A percentile compares a stretch with the other conserved stretches of the same genome.
Conservation (phyloP, 2,888 invertebrate genomes). For the Cylindroiulus punctatus region DNA sequence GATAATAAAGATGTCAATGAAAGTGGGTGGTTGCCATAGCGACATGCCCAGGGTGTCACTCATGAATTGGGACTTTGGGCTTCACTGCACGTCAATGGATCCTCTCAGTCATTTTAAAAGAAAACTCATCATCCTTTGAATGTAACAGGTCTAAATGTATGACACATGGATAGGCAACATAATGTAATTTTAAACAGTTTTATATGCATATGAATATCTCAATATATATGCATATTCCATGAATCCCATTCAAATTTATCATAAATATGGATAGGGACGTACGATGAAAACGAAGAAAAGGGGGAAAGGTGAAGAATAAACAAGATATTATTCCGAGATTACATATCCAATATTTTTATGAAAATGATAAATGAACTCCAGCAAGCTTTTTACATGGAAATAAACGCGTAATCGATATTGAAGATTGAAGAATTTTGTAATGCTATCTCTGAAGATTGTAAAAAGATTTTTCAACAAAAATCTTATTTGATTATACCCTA, state of each 20-base stretch:
- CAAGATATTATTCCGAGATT: slow-evolving; percentile 36
- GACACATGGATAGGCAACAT: slow-evolving; percentile 40
- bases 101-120: slow-evolving; percentile 39
- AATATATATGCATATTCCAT: slow-evolving; percentile 18
- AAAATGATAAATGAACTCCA: slow-evolving; percentile 48
- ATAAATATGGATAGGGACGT: slow-evolving; percentile 9
- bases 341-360: slow-evolving; percentile 35
- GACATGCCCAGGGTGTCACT: slow-evolving; percentile 30
- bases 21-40: slow-evolving; percentile 28
- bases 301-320: slow-evolving; percentile 44
- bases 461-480: slow-evolving; percentile 18
- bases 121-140: slow-evolving; percentile 48
- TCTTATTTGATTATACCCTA: slow-evolving; percentile 8
- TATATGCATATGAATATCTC: slow-evolving; percentile 48
- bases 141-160: slow-evolving; percentile 47
- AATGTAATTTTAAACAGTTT: slow-evolving; percentile 48
- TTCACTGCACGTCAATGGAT: background rate
- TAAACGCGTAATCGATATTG: slow-evolving; percentile 6
- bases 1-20: slow-evolving; percentile 18
- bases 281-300: slow-evolving; percentile 18
- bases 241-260: slow-evolving; percentile 18
- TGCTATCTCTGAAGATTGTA: slow-evolving; percentile 18
- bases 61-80: slow-evolving; percentile 45
- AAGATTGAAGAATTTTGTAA: slow-evolving; percentile 11
- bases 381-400: slow-evolving; percentile 29